A percentile compares a stretch with the other conserved stretches of the same genome.
phyloP scores from a whole-genome alignment of 1,140 invertebrate genomes.

The Aphelinus certus region DNA sequence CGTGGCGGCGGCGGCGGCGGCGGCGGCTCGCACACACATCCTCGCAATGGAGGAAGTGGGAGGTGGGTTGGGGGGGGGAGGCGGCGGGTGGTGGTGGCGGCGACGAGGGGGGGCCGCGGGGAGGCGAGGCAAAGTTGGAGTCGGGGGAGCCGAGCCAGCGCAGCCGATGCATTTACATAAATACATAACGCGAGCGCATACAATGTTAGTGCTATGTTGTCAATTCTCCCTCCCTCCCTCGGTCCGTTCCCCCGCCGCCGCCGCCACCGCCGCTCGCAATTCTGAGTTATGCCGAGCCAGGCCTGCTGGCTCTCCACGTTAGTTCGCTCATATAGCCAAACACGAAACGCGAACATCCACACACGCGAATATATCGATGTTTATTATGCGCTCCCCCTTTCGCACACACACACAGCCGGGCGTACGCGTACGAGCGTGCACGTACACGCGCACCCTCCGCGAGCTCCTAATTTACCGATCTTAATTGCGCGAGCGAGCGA shows the following conservation, averaged over 20 bases:
- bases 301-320: conserved; percentile 23
- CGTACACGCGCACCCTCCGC: conserved; percentile 19
- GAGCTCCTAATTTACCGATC: conserved; percentile 34
- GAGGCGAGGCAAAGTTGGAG: conserved; percentile 30
- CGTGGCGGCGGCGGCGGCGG: neutral
- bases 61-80: conserved; percentile 34
- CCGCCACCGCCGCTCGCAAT: conserved; percentile 50
- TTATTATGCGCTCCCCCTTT: conserved; percentile 26
- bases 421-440: neutral
- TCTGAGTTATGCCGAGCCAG: conserved; percentile 62
- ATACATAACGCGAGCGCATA: conserved; percentile 67
- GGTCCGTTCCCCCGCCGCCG: neutral
- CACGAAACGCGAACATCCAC: conserved; percentile 30
- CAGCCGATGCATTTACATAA: conserved; percentile 66
- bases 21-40: neutral
- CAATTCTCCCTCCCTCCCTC: conserved; percentile 57
- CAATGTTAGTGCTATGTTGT: conserved; percentile 67
- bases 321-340: conserved; percentile 22
- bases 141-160: conserved; percentile 42
- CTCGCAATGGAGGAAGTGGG: neutral
- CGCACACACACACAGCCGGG: neutral
- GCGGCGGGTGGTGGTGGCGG: conserved; percentile 14
- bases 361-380: conserved; percentile 37
- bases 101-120: conserved; percentile 1
- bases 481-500: conserved; percentile 30